Evolutionary conservation across 2,113 vertebrate genomes (phyloP).

Genomic region (Bubo blakistoni): DNA sequence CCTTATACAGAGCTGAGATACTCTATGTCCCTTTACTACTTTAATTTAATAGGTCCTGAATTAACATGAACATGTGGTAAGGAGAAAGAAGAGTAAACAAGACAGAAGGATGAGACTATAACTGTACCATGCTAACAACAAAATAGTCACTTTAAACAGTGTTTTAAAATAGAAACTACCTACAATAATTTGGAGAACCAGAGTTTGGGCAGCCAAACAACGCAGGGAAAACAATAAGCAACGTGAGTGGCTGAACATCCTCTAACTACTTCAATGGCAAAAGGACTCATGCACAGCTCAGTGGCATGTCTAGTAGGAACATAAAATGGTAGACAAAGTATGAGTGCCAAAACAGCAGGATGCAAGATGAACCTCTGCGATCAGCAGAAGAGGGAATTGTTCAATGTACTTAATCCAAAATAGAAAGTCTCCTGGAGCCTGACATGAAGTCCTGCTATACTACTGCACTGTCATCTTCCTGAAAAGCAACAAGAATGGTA

Average conservation of each 20-base stretch:
- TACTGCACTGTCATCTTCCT: neutral
- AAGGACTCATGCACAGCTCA: neutral
- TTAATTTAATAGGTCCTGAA: neutral
- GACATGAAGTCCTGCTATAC: neutral
- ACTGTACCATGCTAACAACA: neutral
- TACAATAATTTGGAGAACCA: neutral
- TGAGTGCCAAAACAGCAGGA: neutral
- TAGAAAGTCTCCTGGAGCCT: neutral
- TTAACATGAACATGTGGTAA: neutral
- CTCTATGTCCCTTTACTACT: neutral
- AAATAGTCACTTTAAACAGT: neutral
- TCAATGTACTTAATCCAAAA: neutral
- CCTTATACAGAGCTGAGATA: neutral
- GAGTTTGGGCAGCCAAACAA: neutral
- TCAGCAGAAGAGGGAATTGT: neutral
- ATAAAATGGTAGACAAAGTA: neutral
- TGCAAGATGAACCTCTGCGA: neutral
- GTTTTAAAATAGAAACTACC: neutral
- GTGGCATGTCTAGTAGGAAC: neutral
- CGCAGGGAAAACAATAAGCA: neutral
- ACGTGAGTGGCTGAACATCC: fast-evolving
- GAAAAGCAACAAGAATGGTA: neutral
- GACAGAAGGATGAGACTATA: neutral
- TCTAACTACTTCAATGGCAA: neutral
- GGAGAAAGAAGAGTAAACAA: neutral